A percentile compares a stretch with the other conserved stretches of the same genome.
These are phyloP conservation scores for Eulemur albifrons DNA, from an alignment of 2,797 vertebrate genomes.

Conservation along the genomic window DNA sequence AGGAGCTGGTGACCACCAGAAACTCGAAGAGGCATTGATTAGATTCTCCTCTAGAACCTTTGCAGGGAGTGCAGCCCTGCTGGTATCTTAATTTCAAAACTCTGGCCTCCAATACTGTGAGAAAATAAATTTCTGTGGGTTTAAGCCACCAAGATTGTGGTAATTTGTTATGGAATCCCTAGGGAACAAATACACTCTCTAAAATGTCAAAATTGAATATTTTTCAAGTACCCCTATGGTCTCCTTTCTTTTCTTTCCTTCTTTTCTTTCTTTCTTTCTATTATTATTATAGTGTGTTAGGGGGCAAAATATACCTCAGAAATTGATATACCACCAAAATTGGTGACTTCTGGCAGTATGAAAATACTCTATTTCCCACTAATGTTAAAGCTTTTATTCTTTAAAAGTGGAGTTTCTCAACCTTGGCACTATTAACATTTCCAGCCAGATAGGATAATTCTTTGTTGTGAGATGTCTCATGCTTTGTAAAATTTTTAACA, in stretches of 20 bases:
- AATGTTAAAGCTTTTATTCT: background rate
- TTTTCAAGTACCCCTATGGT: background rate
- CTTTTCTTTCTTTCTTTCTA: background rate
- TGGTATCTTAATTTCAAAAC: background rate
- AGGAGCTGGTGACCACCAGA: background rate
- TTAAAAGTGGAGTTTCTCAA: background rate
- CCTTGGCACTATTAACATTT: background rate
- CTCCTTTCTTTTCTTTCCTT: fast-evolving
- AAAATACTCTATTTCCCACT: background rate
- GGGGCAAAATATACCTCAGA: background rate
- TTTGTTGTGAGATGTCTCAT: background rate
- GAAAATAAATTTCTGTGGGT: background rate
- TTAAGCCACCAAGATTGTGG: background rate
- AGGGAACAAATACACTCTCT: background rate
- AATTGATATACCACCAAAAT: background rate
- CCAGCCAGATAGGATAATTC: background rate
- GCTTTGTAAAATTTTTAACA: background rate
- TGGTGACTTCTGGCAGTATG: background rate
- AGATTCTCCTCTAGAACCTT: background rate
- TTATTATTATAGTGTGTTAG: background rate
- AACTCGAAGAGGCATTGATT: background rate
- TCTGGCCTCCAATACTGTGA: background rate
- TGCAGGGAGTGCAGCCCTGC: background rate
- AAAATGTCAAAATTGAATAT: background rate
- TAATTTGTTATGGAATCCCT: background rate